Conservation (phyloP, 2,888 invertebrate species). For the Caradrina kadenii region DNA sequence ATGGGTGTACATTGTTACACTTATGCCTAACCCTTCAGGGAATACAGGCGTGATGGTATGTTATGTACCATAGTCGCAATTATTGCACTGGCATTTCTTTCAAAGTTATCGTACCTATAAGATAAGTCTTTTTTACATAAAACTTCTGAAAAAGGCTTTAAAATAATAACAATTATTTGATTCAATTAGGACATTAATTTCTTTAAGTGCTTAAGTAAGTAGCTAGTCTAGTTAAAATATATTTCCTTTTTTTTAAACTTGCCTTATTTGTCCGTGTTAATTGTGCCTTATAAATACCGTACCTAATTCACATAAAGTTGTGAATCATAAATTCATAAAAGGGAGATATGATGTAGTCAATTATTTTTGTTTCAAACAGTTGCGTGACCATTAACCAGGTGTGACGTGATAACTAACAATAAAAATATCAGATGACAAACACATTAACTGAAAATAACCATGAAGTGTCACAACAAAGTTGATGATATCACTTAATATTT, state of each 20-base stretch:
- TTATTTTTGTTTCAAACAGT: conserved; percentile 28
- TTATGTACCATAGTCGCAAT: too few species aligned
- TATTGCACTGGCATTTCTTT: neutral
- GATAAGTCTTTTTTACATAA: neutral
- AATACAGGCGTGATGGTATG: too few species aligned
- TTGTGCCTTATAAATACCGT: neutral
- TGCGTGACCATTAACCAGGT: conserved; percentile 39
- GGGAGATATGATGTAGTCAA: conserved; percentile 3
- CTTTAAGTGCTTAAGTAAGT: conserved; percentile 7
- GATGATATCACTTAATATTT: neutral
- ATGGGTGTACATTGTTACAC: too few species aligned
- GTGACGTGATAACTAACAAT: conserved; percentile 24
- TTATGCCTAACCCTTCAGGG: too few species aligned
- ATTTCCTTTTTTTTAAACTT: neutral
- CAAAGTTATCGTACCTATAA: neutral
- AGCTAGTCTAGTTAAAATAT: neutral
- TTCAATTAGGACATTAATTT: conserved; percentile 34
- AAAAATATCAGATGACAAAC: conserved; percentile 18
- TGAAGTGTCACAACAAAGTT: neutral
- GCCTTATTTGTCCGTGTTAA: conserved; percentile 10
- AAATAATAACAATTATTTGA: conserved; percentile 20
- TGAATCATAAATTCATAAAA: conserved; percentile 31
- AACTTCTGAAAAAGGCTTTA: conserved; percentile 16
- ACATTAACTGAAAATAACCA: conserved; percentile 10
- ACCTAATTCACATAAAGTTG: conserved; percentile 6